phyloP scores from a whole-genome alignment of 2,888 invertebrate genomes.

The Cephus spinipes region DNA sequence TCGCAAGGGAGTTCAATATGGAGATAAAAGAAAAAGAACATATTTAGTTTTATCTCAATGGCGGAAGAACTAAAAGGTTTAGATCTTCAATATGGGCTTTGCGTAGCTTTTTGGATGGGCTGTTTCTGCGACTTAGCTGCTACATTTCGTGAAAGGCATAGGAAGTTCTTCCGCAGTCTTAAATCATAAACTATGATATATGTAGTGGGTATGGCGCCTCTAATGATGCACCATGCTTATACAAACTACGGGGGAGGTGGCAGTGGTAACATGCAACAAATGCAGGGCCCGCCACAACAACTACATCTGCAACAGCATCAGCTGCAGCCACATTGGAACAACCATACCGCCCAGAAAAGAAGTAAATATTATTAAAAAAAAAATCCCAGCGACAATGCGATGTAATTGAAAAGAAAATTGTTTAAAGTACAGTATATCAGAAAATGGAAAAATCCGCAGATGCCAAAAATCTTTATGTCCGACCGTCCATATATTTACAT shows the following conservation, averaged over 20 bases:
- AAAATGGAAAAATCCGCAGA: neutral
- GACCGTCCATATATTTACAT: conserved; percentile 36
- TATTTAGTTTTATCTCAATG: neutral
- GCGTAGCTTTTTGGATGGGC: conserved; percentile 6
- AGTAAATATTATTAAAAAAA: conserved; percentile 65
- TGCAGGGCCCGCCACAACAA: conserved; percentile 70
- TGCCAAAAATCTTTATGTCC: conserved; percentile 42
- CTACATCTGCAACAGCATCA: conserved; percentile 66
- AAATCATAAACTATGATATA: conserved; percentile 55
- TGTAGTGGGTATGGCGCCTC: conserved; percentile 68
- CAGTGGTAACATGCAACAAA: conserved; percentile 69
- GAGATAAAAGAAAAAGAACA: neutral
- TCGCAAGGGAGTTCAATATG: neutral
- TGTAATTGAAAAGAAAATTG: neutral
- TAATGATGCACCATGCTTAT: conserved; percentile 71
- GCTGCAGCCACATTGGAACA: conserved; percentile 68
- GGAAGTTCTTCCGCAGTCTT: conserved; percentile 48
- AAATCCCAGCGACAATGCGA: conserved; percentile 16
- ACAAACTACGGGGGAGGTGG: conserved; percentile 72
- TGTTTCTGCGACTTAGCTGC: conserved; percentile 53
- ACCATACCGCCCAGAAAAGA: conserved; percentile 67
- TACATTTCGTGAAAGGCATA: conserved; percentile 37
- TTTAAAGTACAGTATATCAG: neutral
- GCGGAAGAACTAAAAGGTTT: neutral
- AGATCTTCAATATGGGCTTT: neutral